phyloP scores from a whole-genome alignment of 2,113 vertebrate species.

The Corythoichthys haematopterus region DNA sequence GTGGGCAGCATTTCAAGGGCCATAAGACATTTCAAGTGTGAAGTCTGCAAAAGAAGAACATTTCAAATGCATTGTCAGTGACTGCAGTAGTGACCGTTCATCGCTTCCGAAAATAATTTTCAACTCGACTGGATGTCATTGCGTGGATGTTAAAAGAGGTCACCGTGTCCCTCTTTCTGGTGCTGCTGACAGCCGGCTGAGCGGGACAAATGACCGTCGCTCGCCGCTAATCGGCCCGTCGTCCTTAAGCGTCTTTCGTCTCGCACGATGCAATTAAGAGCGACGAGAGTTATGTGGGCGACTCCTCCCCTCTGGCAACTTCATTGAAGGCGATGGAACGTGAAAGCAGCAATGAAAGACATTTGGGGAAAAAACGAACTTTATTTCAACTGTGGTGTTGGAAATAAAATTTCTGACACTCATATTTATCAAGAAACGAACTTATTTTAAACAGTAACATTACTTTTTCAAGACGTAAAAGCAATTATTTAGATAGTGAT shows the following conservation, averaged over 20 bases:
- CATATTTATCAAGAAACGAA: not conserved
- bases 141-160: not conserved
- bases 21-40: not conserved
- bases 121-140: not conserved
- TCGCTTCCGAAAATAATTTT: not conserved
- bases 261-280: constrained; percentile 8
- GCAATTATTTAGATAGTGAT: too few relatives aligned
- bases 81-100: not conserved
- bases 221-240: not conserved
- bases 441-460: too few relatives aligned
- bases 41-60: not conserved
- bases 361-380: not conserved
- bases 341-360: constrained; percentile 6
- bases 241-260: constrained; percentile 4
- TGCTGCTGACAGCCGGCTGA: not conserved
- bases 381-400: not conserved
- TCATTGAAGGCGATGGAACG: constrained; percentile 1
- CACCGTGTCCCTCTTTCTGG: not conserved
- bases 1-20: not conserved
- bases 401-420: not conserved
- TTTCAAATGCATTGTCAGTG: not conserved
- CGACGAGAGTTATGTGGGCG: constrained; percentile 2
- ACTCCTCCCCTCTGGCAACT: not conserved
- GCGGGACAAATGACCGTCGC: not conserved
- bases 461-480: too few relatives aligned